Conservation (phyloP, 2,888 invertebrate genomes). For the Sturmia bella region DNA sequence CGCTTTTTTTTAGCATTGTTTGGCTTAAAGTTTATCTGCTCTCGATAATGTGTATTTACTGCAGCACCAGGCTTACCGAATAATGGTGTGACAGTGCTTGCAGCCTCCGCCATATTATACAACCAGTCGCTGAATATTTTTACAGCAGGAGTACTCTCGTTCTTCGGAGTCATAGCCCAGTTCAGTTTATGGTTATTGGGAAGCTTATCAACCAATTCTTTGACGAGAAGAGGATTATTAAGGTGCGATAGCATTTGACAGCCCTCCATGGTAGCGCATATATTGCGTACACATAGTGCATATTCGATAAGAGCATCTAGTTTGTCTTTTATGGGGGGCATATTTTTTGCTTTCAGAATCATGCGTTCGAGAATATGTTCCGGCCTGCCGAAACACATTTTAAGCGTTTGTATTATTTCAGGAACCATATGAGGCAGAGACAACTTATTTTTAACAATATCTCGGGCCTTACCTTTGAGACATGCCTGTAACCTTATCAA, state of each 20-base stretch:
- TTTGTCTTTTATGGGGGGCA: constrained; percentile 36
- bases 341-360: constrained; percentile 39
- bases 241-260: constrained; percentile 29
- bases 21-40: constrained; percentile 8
- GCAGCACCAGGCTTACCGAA: too few relatives aligned
- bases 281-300: constrained; percentile 36
- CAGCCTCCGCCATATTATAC: constrained; percentile 37
- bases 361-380: constrained; percentile 46
- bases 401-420: constrained; percentile 46
- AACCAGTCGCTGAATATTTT: constrained; percentile 51
- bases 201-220: constrained; percentile 26
- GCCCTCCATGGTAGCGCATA: constrained; percentile 37
- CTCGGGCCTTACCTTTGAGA: constrained; percentile 45
- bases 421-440: constrained; percentile 49
- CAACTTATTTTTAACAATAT: constrained; percentile 42
- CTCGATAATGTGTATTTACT: background rate
- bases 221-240: constrained; percentile 30
- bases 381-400: constrained; percentile 52
- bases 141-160: constrained; percentile 27
- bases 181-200: constrained; percentile 40
- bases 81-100: constrained; percentile 4
- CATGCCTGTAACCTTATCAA: constrained; percentile 46
- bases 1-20: background rate
- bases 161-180: constrained; percentile 34
- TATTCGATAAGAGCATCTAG: constrained; percentile 47